Evolutionary conservation across 2,888 invertebrate species (phyloP), one percentile per base, ranked within the genome.

Genomic region (Melanostoma scalare): DNA sequence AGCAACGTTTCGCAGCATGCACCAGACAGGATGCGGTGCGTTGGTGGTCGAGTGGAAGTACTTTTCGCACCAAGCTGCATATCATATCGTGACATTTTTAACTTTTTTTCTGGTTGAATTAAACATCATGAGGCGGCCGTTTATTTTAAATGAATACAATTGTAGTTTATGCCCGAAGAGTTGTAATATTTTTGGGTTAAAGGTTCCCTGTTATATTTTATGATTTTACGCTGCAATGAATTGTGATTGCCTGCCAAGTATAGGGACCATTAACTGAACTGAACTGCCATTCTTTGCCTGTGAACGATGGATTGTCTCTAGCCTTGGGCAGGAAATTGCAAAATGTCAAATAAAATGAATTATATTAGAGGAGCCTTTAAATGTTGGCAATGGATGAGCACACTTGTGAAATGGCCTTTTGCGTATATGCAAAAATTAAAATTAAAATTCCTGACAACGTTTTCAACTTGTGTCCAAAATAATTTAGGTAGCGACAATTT

Each of bases 191-290:
- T 63, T 50, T 9, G 9, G 44, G 60, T 38, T 6, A 52, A 46
- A 30, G 38, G 52, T 63, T 46, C 33, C 40, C 8, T 42, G 56
- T 38, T 30, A 48, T 30, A 46, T 81, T 81, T 81, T 71, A 76
- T 71, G 76, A 71, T 71, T 81, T 76, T 81, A 46, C 76, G 60
- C 80, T 81, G 80, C 60, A 60, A 71, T 58, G 71, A 71, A 76
- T 67, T 71, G 71, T 60, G 76, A 81, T 81, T 81, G 80, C 71
- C 56, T 71, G 76, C 50, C 80, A 76, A 67, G 53, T 76, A 31
- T 35, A 6, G 40, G 48, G 58, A 42, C 69, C 46, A 81, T 81
- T 76, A 71, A 81, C 53, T 81, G 56, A 42, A 52, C 36, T 35
- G n/a, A 4, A 1, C 3, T 31, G 4, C 58, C n/a, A 4, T 35